A percentile compares a stretch with the other conserved stretches of the same genome.
phyloP scores from a whole-genome alignment of 2,797 vertebrate genomes.

The Choloepus didactylus region DNA sequence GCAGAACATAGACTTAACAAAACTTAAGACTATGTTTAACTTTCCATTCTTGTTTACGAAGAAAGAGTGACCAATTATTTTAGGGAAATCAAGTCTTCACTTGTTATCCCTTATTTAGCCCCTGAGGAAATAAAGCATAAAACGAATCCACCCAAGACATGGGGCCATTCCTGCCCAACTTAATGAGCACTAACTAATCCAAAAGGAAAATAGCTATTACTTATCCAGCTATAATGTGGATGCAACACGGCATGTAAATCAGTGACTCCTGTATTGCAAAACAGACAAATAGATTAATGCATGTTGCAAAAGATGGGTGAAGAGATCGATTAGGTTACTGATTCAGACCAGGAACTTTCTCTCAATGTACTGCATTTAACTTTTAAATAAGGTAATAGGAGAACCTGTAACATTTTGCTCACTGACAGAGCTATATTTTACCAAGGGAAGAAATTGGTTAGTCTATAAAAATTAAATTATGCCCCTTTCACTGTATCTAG shows the following conservation, averaged over 20 bases:
- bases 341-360: slow-evolving; percentile 77
- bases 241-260: slow-evolving; percentile 66
- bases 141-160: background rate
- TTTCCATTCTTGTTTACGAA: background rate
- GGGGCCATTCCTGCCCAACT: background rate
- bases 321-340: slow-evolving; percentile 67
- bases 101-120: background rate
- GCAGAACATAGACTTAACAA: background rate
- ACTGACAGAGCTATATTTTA: slow-evolving; percentile 84
- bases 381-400: slow-evolving; percentile 83
- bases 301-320: slow-evolving; percentile 75
- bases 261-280: slow-evolving; percentile 60
- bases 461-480: slow-evolving; percentile 87
- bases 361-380: slow-evolving; percentile 79
- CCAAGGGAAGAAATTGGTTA: slow-evolving; percentile 84
- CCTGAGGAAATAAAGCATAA: background rate
- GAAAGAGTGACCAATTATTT: background rate
- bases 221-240: slow-evolving; percentile 51
- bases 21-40: background rate
- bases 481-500: slow-evolving; percentile 85
- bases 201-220: slow-evolving; percentile 39
- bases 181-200: slow-evolving; percentile 49
- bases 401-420: slow-evolving; percentile 81
- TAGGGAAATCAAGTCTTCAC: background rate
- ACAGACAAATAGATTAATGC: slow-evolving; percentile 70